A percentile compares a stretch with the other conserved stretches of the same genome.
phyloP scores from a whole-genome alignment of 2,888 invertebrate species.

The Siphonodentalium dalli region DNA sequence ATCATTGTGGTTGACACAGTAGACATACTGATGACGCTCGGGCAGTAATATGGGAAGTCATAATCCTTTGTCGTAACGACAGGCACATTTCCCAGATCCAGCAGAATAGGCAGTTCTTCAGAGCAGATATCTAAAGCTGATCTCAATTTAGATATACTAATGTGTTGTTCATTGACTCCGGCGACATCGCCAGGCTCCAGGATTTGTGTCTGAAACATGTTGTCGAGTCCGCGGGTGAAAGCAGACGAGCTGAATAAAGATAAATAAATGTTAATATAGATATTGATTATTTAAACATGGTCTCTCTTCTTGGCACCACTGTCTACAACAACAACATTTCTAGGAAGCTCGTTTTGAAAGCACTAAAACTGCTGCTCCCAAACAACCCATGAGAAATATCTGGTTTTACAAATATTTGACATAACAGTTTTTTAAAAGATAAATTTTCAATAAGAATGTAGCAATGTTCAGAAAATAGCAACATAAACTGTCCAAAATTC shows the following conservation, averaged over 20 bases:
- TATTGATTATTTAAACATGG: background rate
- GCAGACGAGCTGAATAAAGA: constrained; percentile 39
- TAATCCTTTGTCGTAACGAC: constrained; percentile 37
- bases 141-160: constrained; percentile 47
- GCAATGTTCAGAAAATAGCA: background rate
- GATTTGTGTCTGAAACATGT: constrained; percentile 58
- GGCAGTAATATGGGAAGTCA: constrained; percentile 60
- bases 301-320: background rate
- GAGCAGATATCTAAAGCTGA: constrained; percentile 57
- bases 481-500: too few species aligned
- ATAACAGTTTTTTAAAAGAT: too few species aligned
- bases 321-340: too few species aligned
- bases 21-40: constrained; percentile 54
- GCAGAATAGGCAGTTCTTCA: constrained; percentile 57
- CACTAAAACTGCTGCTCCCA: background rate
- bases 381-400: background rate
- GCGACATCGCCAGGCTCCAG: constrained; percentile 51
- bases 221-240: constrained; percentile 50
- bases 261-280: background rate
- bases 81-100: constrained; percentile 51
- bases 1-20: constrained; percentile 51
- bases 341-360: background rate
- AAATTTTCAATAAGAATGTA: too few species aligned
- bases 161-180: constrained; percentile 5
- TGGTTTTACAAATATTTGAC: background rate